Conservation (phyloP, 2,888 invertebrate genomes). For the Euspilapteryx auroguttella region DNA sequence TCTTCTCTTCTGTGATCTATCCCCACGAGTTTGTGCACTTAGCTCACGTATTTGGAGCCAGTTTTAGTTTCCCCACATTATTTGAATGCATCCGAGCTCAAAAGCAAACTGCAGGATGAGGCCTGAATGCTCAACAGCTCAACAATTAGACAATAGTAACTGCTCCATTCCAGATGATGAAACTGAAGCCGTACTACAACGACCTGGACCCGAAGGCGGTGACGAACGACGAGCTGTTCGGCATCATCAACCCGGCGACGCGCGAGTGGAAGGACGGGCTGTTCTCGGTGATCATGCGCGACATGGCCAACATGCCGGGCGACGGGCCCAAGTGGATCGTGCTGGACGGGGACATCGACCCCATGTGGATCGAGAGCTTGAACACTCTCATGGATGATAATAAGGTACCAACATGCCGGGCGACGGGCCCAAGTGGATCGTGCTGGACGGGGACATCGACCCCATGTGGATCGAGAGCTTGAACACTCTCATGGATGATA, state of each 20-base stretch:
- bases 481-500: slow-evolving; percentile 97
- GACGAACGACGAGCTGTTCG: slow-evolving; percentile 93
- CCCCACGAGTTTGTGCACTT: too few species aligned
- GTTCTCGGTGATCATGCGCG: slow-evolving; percentile 90
- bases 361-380: slow-evolving; percentile 97
- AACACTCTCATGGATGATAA: slow-evolving; percentile 98
- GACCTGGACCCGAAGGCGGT: slow-evolving; percentile 97
- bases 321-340: slow-evolving; percentile 94
- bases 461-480: slow-evolving; percentile 98
- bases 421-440: slow-evolving; percentile 91
- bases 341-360: slow-evolving; percentile 94
- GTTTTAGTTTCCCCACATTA: too few species aligned
- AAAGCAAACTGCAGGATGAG: too few species aligned
- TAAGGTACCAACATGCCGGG: slow-evolving; percentile 86
- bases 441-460: slow-evolving; percentile 94
- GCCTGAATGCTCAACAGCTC: too few species aligned
- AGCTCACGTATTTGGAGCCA: too few species aligned
- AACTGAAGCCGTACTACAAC: slow-evolving; percentile 79
- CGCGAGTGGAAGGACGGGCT: slow-evolving; percentile 93
- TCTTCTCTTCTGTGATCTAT: too few species aligned
- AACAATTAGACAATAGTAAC: too few species aligned
- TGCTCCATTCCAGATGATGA: slow-evolving; percentile 69
- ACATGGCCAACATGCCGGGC: slow-evolving; percentile 86
- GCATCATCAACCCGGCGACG: slow-evolving; percentile 90
- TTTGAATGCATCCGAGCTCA: too few species aligned